Base-by-base conservation (phyloP, 2,113 vertebrate species). In the Sylvicapra grimmia region DNA sequence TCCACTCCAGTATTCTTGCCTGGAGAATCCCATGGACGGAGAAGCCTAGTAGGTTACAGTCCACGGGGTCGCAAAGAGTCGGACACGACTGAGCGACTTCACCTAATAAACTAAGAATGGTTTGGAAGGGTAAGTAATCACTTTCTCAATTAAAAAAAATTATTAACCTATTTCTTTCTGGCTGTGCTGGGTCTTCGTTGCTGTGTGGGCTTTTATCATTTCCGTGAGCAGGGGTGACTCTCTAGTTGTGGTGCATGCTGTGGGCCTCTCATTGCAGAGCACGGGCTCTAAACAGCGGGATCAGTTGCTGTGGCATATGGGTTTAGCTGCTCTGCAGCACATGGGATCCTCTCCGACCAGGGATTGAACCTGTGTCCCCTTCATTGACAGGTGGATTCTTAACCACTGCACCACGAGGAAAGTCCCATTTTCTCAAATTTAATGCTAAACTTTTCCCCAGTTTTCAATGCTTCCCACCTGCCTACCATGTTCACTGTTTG, bases 401-500 rank as follows among this genome's bases (percentile, higher is more conserved):
- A 77, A 44, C 36, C 72, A 77, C 23, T 44, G 36, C 23, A 2
- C 72, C 72, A 44, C 1, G 0, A 77, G 23, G 36, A 23, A 77
- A 77, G 72, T 27, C 36, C 12, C 33, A 4, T 14, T 58, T 47
- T n/a, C 90, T 63, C 40, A 18, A 4, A 40, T 89, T 40, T 25
- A 88, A 5, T 11, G 31, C 63, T 19, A 1, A 27, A 7, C 33
- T n/a, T 21, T 68, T 51, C 49, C 72, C 23, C 29, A 5, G 47
- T 23, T 14, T 51, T 9, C 63, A 16, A 2, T 0, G 3, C n/a
- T 72, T 90, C 80, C 23, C 16, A 4, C 51, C 92, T 14, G 54
- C 27, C 49, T 12, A 44, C 31, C 31, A 1, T 1, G 40, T n/a
- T 54, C 21, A 1, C 10, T 5, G 0, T 9, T 4, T 44, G 56